These are phyloP conservation scores for Chelidonichthys spinosus DNA, from an alignment of 2,797 vertebrate species.

Conservation along the genomic window DNA sequence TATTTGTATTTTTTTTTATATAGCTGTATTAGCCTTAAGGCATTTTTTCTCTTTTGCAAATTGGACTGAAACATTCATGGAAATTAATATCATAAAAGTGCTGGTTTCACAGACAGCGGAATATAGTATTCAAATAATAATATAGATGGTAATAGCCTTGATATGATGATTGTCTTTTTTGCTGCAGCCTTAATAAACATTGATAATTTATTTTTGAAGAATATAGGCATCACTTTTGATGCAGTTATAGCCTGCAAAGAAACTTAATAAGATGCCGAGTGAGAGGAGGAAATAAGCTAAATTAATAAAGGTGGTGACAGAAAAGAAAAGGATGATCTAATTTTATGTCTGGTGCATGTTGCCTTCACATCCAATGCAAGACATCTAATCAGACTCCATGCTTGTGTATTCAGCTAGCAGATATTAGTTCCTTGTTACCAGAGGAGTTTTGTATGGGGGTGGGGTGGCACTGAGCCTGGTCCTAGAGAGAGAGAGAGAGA, in stretches of 20 bases:
- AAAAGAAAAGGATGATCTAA: conserved; percentile 18
- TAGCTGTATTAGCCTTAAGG: neutral
- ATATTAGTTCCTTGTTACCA: conserved; percentile 53
- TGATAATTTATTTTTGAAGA: conserved; percentile 19
- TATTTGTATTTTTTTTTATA: neutral
- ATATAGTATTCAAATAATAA: neutral
- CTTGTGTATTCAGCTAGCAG: conserved; percentile 33
- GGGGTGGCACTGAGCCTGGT: conserved; percentile 47
- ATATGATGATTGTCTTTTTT: conserved; percentile 1
- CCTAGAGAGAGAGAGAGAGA: conserved; percentile 34
- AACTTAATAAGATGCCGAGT: conserved; percentile 29
- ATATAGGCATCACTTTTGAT: conserved; percentile 7
- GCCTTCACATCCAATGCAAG: conserved; percentile 12
- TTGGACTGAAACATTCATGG: neutral
- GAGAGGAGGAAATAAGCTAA: conserved; percentile 19
- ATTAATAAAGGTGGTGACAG: conserved; percentile 21
- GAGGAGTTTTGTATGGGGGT: conserved; percentile 54
- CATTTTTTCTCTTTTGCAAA: neutral
- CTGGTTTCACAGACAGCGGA: neutral
- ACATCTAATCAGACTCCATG: conserved; percentile 33
- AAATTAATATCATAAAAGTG: neutral
- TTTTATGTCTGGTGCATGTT: conserved; percentile 18
- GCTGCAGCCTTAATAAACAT: conserved; percentile 28
- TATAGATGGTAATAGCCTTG: neutral
- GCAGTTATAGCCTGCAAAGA: conserved; percentile 10